Conservation (phyloP, 2,113 vertebrate species). For the Pelobates fuscus region DNA sequence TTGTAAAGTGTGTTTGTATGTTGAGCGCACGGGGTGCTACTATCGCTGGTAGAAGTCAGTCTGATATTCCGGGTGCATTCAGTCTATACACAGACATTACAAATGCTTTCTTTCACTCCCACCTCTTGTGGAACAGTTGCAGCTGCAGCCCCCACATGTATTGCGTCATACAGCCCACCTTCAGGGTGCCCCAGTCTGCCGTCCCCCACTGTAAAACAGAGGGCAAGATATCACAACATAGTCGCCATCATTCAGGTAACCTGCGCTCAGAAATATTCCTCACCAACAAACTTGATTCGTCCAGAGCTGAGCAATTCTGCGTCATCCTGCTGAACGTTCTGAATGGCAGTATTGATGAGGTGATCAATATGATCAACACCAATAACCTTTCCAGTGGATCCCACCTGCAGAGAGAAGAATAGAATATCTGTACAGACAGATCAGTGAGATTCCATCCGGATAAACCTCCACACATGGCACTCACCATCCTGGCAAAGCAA, state of each 20-base stretch:
- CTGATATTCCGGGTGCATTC: too few species aligned
- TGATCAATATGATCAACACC: slow-evolving; percentile 87
- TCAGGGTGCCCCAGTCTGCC: slow-evolving; percentile 80
- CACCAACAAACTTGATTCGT: slow-evolving; percentile 77
- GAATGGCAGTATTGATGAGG: slow-evolving; percentile 75
- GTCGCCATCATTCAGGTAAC: too few species aligned
- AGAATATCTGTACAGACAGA: not conserved
- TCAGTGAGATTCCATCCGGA: not conserved
- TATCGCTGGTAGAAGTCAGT: too few species aligned
- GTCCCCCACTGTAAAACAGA: slow-evolving; percentile 73
- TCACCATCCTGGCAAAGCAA: slow-evolving; percentile 89
- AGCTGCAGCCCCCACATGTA: slow-evolving; percentile 88
- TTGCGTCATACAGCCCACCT: slow-evolving; percentile 85
- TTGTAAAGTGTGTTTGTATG: too few species aligned
- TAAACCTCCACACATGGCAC: slow-evolving; percentile 20
- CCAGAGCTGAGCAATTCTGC: slow-evolving; percentile 76
- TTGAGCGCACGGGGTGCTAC: too few species aligned
- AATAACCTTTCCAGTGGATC: slow-evolving; percentile 78
- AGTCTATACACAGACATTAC: too few species aligned
- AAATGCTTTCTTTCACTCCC: too few species aligned
- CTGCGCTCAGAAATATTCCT: too few species aligned
- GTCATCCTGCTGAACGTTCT: slow-evolving; percentile 79
- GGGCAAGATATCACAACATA: too few species aligned
- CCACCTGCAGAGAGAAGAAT: slow-evolving; percentile 64
- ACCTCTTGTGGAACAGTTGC: slow-evolving; percentile 78